Percentiles rank a stretch among this genome's conserved stretches.
These are phyloP conservation scores for Stramonita haemastoma DNA, from an alignment of 2,888 invertebrate genomes.

Conservation along the genomic window DNA sequence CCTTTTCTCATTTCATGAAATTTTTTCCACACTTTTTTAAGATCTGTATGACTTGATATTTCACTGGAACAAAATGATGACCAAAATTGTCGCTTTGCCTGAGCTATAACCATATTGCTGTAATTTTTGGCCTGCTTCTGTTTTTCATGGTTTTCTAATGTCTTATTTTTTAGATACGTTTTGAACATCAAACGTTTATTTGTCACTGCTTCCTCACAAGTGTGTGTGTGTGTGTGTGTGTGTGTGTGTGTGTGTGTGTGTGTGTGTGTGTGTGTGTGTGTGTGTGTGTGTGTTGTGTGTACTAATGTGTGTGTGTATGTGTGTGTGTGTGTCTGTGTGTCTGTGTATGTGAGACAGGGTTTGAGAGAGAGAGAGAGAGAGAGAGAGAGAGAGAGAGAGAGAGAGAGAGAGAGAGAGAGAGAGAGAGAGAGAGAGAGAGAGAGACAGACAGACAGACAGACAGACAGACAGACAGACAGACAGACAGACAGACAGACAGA, in stretches of 20 bases:
- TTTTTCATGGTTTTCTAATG: too few relatives aligned
- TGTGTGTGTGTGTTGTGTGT: conserved; percentile 8
- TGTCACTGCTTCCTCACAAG: too few relatives aligned
- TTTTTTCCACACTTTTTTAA: too few relatives aligned
- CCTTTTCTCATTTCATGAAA: too few relatives aligned
- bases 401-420: not conserved
- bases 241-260: not conserved
- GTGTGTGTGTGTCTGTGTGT: not conserved
- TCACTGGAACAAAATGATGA: too few relatives aligned
- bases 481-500: not conserved
- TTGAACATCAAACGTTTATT: too few relatives aligned
- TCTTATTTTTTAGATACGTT: too few relatives aligned
- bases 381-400: not conserved
- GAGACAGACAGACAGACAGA: not conserved
- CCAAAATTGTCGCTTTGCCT: too few relatives aligned
- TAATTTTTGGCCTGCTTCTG: too few relatives aligned
- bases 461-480: not conserved
- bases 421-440: not conserved
- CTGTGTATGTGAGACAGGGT: not conserved
- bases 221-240: not conserved
- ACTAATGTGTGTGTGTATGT: not conserved
- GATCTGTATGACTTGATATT: too few relatives aligned
- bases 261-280: too few relatives aligned
- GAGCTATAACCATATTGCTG: too few relatives aligned
- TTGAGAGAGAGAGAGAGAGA: not conserved